phyloP scores from a whole-genome alignment of 2,113 vertebrate genomes.

The Callithrix jacchus region DNA sequence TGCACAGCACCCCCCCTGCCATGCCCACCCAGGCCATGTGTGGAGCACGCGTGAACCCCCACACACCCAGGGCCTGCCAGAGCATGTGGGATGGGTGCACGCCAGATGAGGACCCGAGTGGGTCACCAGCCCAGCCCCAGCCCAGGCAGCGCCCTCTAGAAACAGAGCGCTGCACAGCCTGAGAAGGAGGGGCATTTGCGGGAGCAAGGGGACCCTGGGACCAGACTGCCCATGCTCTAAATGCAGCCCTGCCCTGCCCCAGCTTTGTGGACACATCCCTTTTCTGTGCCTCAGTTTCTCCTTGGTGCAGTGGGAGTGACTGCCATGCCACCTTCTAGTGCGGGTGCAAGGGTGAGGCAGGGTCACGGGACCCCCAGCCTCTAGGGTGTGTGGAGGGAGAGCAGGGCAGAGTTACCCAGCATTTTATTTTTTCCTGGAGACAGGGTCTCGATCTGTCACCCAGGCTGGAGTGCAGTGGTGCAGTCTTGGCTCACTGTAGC shows the following conservation, averaged over 20 bases:
- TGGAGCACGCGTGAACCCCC: neutral
- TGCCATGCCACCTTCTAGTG: fast-evolving
- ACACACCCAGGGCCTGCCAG: neutral
- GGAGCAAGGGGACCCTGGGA: neutral
- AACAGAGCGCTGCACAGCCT: too few relatives aligned
- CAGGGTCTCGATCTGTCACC: too few relatives aligned
- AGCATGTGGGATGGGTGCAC: neutral
- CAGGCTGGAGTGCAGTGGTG: too few relatives aligned
- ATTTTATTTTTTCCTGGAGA: too few relatives aligned
- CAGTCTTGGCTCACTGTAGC: too few relatives aligned
- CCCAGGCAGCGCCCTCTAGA: neutral
- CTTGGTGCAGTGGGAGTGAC: neutral
- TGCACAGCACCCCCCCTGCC: too few relatives aligned
- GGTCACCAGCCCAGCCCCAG: neutral
- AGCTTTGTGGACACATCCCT: neutral
- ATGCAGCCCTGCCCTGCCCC: fast-evolving
- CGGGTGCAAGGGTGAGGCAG: too few relatives aligned
- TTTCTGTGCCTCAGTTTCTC: neutral
- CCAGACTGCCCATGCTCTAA: too few relatives aligned
- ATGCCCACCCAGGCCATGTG: neutral
- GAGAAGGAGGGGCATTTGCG: neutral
- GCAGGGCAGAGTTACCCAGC: neutral
- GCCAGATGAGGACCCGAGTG: fast-evolving
- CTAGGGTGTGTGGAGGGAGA: too few relatives aligned
- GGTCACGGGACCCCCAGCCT: neutral